A percentile compares a stretch with the other conserved stretches of the same genome.
phyloP scores from a whole-genome alignment of 2,797 vertebrate genomes.

The Erithacus rubecula region DNA sequence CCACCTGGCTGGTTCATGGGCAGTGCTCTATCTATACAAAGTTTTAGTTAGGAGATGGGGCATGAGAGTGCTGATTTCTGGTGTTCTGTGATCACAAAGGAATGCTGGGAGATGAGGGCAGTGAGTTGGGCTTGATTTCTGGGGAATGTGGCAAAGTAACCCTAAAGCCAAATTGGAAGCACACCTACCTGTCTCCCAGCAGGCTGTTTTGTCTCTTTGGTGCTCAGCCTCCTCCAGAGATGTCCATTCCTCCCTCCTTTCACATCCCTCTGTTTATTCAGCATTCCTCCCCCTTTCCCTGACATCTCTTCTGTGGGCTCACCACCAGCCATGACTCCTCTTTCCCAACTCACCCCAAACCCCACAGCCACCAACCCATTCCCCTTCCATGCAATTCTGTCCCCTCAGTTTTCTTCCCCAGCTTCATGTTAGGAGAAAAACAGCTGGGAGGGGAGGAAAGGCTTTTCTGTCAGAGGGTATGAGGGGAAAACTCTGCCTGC shows the following conservation, averaged over 20 bases:
- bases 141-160: background rate
- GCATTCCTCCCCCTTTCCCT: background rate
- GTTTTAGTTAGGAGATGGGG: background rate
- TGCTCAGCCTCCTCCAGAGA: background rate
- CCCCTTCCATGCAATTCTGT: background rate
- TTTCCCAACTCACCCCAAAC: background rate
- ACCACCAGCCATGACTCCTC: background rate
- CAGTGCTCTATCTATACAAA: background rate
- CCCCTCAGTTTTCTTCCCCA: background rate
- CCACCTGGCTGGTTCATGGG: background rate
- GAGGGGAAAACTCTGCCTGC: background rate
- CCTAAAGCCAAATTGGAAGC: background rate
- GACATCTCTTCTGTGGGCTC: rapidly evolving
- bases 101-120: background rate
- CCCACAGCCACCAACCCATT: background rate
- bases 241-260: background rate
- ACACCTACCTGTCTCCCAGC: background rate
- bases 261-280: background rate
- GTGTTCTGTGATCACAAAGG: rapidly evolving
- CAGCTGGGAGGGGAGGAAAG: background rate
- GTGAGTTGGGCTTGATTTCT: background rate
- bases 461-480: background rate
- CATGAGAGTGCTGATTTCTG: background rate
- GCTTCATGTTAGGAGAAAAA: background rate
- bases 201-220: background rate